phyloP scores from a whole-genome alignment of 1,140 invertebrate species.

The Nixonia krombeini region DNA sequence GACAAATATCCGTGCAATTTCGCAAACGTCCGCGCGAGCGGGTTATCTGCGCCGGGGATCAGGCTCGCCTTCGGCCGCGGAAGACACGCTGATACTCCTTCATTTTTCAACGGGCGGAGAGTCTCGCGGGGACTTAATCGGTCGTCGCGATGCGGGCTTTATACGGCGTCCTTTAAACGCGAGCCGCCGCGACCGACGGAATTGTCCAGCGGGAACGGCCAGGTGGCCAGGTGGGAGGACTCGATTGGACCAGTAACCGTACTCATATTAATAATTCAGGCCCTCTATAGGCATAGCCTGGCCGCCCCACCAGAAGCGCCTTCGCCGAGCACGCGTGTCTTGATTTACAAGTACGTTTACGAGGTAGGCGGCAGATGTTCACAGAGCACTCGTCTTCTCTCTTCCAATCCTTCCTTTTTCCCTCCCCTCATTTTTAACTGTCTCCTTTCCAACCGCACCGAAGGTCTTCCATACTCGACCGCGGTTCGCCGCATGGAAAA shows the following conservation, averaged over 20 bases:
- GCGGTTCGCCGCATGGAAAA: no score
- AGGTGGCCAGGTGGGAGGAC: constrained; percentile 60
- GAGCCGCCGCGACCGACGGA: constrained; percentile 8
- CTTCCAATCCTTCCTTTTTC: no score
- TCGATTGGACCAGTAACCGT: constrained; percentile 62
- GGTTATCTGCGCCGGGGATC: constrained; percentile 32
- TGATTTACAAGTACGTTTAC: constrained; percentile 68
- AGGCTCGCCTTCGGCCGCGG: not conserved
- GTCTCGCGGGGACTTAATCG: constrained; percentile 43
- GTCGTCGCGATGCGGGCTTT: constrained; percentile 49
- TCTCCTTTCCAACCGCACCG: constrained; percentile 6
- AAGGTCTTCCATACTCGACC: not conserved
- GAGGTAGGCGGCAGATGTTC: constrained; percentile 63
- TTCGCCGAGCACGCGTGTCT: constrained; percentile 44
- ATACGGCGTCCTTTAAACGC: constrained; percentile 27
- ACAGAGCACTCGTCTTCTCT: constrained; percentile 23
- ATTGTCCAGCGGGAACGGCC: constrained; percentile 49
- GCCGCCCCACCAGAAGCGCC: constrained; percentile 40
- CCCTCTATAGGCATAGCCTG: constrained; percentile 34
- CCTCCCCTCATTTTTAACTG: constrained; percentile 18
- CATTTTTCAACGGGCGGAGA: constrained; percentile 32
- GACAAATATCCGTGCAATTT: constrained; percentile 10
- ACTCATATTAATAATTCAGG: constrained; percentile 65
- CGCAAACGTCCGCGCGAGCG: constrained; percentile 16
- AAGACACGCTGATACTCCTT: constrained; percentile 13